Evolutionary conservation across 2,113 vertebrate genomes (phyloP).

Genomic region (Axis porcinus): DNA sequence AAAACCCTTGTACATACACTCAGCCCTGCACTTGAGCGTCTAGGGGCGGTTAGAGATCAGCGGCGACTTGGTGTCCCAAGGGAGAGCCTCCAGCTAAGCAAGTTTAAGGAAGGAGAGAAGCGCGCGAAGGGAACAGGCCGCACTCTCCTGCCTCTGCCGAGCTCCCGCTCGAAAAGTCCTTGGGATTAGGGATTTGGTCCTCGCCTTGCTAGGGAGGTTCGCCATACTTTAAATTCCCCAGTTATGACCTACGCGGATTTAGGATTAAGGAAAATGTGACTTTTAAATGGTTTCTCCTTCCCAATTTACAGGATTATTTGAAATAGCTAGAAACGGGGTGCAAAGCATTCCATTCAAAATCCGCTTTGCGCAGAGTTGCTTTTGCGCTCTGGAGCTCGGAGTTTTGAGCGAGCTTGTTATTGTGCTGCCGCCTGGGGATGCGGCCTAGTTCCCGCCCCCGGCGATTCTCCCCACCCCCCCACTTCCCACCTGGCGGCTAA

Average conservation of each 20-base stretch:
- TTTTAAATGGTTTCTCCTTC: slow-evolving; percentile 84
- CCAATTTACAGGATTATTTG: slow-evolving; percentile 81
- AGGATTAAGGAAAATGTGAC: slow-evolving; percentile 88
- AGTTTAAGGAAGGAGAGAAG: background rate
- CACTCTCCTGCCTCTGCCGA: background rate
- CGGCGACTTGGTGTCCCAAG: background rate
- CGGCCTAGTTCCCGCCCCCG: slow-evolving; percentile 51
- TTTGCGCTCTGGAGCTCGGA: slow-evolving; percentile 55
- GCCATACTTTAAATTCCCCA: slow-evolving; percentile 82
- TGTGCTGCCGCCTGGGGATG: background rate
- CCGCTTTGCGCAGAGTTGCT: slow-evolving; percentile 77
- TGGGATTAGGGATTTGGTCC: slow-evolving; percentile 74
- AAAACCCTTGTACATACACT: background rate
- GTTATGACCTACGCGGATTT: slow-evolving; percentile 82
- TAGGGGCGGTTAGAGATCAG: background rate
- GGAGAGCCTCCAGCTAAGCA: background rate
- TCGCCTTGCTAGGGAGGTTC: slow-evolving; percentile 68
- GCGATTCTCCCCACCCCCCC: background rate
- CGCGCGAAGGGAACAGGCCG: slow-evolving; percentile 41
- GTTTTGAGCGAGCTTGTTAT: slow-evolving; percentile 64
- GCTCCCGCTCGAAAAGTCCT: slow-evolving; percentile 61
- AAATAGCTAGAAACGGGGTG: slow-evolving; percentile 77
- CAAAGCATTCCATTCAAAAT: slow-evolving; percentile 79
- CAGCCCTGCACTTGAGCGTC: background rate
- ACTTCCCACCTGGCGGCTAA: background rate